Evolutionary conservation across 2,888 invertebrate genomes (phyloP).

Genomic region (Elegia similella): DNA sequence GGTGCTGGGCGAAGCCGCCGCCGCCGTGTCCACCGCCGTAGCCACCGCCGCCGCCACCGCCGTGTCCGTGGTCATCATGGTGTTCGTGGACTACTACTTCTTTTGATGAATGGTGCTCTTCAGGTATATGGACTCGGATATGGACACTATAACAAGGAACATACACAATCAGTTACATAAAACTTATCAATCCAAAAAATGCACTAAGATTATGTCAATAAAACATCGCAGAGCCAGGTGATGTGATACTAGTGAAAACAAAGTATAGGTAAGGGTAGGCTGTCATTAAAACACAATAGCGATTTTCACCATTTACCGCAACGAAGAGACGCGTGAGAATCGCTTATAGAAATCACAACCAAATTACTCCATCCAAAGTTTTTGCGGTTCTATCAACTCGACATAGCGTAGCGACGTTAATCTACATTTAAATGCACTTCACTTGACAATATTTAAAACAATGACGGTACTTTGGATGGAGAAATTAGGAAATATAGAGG

Average conservation of each 20-base stretch:
- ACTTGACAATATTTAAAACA: slow-evolving; percentile 26
- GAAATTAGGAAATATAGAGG: slow-evolving; percentile 29
- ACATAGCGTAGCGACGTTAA: slow-evolving; percentile 38
- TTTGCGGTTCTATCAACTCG: slow-evolving; percentile 51
- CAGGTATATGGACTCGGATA: slow-evolving; percentile 80
- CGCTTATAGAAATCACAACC: slow-evolving; percentile 65
- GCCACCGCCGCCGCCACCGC: slow-evolving; percentile 41
- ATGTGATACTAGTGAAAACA: slow-evolving; percentile 56
- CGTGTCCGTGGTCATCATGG: slow-evolving; percentile 53
- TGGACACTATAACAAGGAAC: slow-evolving; percentile 72
- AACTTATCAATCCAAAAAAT: slow-evolving; percentile 12
- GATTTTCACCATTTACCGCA: slow-evolving; percentile 75
- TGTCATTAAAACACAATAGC: slow-evolving; percentile 61
- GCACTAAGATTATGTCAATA: slow-evolving; percentile 29
- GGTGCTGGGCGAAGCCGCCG: slow-evolving; percentile 22
- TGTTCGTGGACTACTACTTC: slow-evolving; percentile 70
- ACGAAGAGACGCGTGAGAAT: slow-evolving; percentile 69
- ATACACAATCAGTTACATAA: slow-evolving; percentile 16
- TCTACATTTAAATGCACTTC: slow-evolving; percentile 31
- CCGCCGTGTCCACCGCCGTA: slow-evolving; percentile 29
- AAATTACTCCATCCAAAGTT: slow-evolving; percentile 59
- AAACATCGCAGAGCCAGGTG: slow-evolving; percentile 58
- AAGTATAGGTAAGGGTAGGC: slow-evolving; percentile 43
- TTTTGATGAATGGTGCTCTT: slow-evolving; percentile 69
- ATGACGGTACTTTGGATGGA: slow-evolving; percentile 26